phyloP scores from a whole-genome alignment of 1,140 invertebrate genomes.

The Wiebesia pumilae region DNA sequence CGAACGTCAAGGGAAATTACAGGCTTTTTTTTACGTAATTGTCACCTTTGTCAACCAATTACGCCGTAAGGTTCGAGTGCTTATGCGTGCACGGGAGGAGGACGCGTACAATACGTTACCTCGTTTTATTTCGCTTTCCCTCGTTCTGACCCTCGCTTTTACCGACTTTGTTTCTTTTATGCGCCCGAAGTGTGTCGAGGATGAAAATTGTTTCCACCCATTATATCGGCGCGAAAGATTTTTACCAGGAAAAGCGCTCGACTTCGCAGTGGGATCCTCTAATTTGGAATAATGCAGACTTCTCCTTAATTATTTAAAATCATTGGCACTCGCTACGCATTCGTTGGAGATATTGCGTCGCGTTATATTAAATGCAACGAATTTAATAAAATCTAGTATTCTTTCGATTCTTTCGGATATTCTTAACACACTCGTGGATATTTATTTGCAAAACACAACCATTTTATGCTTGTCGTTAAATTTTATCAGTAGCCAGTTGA shows the following conservation, averaged over 20 bases:
- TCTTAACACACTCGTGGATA: too few relatives aligned
- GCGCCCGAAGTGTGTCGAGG: slow-evolving; percentile 8
- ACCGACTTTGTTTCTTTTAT: slow-evolving; percentile 3
- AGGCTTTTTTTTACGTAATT: slow-evolving; percentile 46
- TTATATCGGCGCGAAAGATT: not conserved
- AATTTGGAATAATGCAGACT: not conserved
- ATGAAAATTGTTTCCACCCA: slow-evolving; percentile 9
- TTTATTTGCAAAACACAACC: too few relatives aligned
- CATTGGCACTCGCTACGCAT: not conserved
- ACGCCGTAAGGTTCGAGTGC: slow-evolving; percentile 19
- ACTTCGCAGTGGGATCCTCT: not conserved
- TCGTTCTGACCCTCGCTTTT: not conserved
- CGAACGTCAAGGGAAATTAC: slow-evolving; percentile 41
- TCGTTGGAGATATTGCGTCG: not conserved
- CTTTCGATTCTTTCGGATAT: too few relatives aligned
- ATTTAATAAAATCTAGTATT: too few relatives aligned
- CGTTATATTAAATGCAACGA: not conserved
- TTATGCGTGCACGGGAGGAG: not conserved
- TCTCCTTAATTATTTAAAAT: not conserved
- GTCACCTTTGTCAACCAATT: slow-evolving; percentile 52
- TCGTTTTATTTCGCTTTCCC: not conserved
- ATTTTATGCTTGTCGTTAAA: too few relatives aligned
- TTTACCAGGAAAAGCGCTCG: not conserved
- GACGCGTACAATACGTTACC: not conserved
- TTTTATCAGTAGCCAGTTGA: too few relatives aligned